Evolutionary conservation across 1,140 invertebrate genomes (phyloP).

Genomic region (Drosophila kohkoa): DNA sequence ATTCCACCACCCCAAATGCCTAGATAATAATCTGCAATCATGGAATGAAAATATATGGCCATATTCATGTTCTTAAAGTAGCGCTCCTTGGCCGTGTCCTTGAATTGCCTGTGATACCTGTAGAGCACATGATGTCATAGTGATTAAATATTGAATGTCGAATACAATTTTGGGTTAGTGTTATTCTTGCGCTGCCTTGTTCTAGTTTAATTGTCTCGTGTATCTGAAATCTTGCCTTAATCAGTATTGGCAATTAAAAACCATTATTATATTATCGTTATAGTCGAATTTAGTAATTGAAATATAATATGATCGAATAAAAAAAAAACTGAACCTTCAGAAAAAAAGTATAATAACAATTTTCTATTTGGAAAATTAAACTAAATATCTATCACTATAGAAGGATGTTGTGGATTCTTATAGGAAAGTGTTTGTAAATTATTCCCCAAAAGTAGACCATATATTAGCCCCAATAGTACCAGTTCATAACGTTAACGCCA

Average conservation of each 20-base stretch:
- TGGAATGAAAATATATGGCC: slow-evolving; percentile 98
- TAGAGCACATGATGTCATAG: slow-evolving; percentile 90
- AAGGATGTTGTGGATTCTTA: no score
- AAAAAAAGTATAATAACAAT: no score
- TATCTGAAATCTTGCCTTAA: no score
- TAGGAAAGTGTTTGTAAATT: no score
- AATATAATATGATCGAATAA: no score
- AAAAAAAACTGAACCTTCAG: no score
- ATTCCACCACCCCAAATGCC: slow-evolving; percentile 97
- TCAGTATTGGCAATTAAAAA: no score
- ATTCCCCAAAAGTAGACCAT: neutral
- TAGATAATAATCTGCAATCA: slow-evolving; percentile 98
- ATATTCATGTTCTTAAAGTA: slow-evolving; percentile 99
- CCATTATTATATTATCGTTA: no score
- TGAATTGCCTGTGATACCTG: slow-evolving; percentile 98
- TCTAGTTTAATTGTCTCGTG: no score
- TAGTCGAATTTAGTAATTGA: no score
- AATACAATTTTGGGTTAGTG: neutral
- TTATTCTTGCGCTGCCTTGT: neutral
- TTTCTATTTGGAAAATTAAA: no score
- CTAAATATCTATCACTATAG: no score
- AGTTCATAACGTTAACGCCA: slow-evolving; percentile 98
- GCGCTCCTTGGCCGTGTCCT: slow-evolving; percentile 95
- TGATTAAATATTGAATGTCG: neutral
- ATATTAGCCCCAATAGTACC: slow-evolving; percentile 88